Base-by-base conservation (phyloP, 2,113 vertebrate genomes). In the Clupea harengus region DNA sequence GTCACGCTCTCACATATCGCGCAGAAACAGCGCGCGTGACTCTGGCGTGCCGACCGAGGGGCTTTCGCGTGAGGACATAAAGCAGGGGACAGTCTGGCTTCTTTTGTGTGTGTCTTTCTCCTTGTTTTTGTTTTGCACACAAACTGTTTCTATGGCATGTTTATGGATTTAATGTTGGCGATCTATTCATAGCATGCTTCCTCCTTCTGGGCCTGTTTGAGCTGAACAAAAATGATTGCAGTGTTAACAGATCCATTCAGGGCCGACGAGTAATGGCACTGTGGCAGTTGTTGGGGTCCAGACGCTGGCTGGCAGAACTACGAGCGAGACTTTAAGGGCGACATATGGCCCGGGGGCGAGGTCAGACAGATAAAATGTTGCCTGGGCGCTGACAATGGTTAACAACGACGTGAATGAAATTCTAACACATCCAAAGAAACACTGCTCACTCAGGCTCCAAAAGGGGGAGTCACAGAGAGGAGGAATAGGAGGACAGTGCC, bases 301-400 rank as follows among this genome's bases (percentile, higher is more conserved):
- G 60, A 54, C 39, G 85, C 83, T 85, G 82, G 85, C 49, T 45
- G 82, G 50, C 82, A 52, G 57, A 87, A 81, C 80, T 78, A 60
- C 22, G 54, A 22, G 54, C 54, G 82, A 75, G 83, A 90, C 88
- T 88, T 84, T 85, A n/a, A 84, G 64, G 89, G 54, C 87, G 94
- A 95, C 98, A 99, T 97, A 98, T 98, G 98, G 97, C 95, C 95
- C 93, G 96, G 97, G 96, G 96, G 92, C 95, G 95, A 60, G 97
- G 97, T 98, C 97, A 97, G 96, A 97, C 91, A 94, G 95, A 97
- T 97, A 97, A 97, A 97, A 95, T 94, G 92, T 97, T 95, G 94
- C 96, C 92, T 39, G 92, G 94, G 91, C 84, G 0, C 91, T 47
- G 25, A 93, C 96, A 96, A 97, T 96, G 93, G 95, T 97, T 97